Percentiles rank a stretch among this genome's conserved stretches.
Conservation (phyloP, 2,888 invertebrate genomes). For the Sussaba pulchella region DNA sequence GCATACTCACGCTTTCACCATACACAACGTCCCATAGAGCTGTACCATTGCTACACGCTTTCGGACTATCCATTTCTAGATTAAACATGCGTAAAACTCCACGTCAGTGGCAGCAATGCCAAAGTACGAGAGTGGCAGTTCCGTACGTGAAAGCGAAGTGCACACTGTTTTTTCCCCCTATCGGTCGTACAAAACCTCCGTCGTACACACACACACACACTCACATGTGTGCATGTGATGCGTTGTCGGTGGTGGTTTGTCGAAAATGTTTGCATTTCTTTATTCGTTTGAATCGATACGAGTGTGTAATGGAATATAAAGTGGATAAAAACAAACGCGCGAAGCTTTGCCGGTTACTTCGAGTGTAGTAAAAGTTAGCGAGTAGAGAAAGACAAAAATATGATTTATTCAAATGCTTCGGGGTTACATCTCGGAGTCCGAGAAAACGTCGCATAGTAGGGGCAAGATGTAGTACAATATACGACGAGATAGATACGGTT, state of each 20-base stretch:
- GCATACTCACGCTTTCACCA: conserved; percentile 55
- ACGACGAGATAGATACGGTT: conserved; percentile 43
- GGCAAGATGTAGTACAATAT: conserved; percentile 41
- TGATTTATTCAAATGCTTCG: conserved; percentile 65
- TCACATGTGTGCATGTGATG: conserved; percentile 21
- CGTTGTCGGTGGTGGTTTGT: conserved; percentile 3
- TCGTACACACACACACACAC: conserved; percentile 14
- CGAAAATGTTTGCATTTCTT: conserved; percentile 13
- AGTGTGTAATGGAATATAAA: conserved; percentile 61
- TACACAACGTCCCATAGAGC: conserved; percentile 70
- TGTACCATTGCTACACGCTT: conserved; percentile 73
- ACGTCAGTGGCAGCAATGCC: conserved; percentile 70
- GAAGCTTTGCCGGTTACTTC: conserved; percentile 14
- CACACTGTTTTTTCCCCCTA: conserved; percentile 22
- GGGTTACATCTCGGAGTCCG: conserved; percentile 51
- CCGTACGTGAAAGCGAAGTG: conserved; percentile 34
- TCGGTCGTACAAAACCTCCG: conserved; percentile 42
- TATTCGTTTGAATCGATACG: conserved; percentile 21
- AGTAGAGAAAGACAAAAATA: conserved; percentile 47
- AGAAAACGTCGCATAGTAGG: not conserved
- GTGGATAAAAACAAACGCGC: conserved; percentile 52
- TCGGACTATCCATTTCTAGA: conserved; percentile 83
- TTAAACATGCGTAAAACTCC: conserved; percentile 83
- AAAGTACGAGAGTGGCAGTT: conserved; percentile 54
- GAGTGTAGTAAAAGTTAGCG: conserved; percentile 41